Evolutionary conservation across 2,113 vertebrate species (phyloP), one percentile per base, ranked within the genome.

Genomic region (Phainopepla nitens): DNA sequence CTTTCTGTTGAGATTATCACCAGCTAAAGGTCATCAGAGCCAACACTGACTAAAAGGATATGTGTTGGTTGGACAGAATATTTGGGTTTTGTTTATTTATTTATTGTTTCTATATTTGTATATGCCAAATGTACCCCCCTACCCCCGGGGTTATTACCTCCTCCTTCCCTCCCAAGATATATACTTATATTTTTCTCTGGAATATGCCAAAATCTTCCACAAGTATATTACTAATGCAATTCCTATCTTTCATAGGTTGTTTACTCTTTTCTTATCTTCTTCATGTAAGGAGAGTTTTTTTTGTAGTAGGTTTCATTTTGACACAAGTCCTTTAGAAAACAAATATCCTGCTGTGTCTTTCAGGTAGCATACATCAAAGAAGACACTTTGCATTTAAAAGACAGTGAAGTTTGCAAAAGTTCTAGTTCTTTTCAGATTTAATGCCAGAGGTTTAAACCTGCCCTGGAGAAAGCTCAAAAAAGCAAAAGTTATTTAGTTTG

Each of bases 341-440:
- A 93, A 47, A 75, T 87, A 65, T 58, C n/a, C 44, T 56, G 58
- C 79, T 85, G 53, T 49, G 65, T 82, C 66, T 95, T 61, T 90
- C 54, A 69, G 61, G 20, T 25, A 80, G 21, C 15, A 61, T 15
- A 49, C 41, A 69, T 80, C 82, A 92, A 87, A 94, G 82, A 76
- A 5, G 45, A 49, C 8, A 13, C 25, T 93, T 96, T 82, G 62
- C n/a, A 80, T 65, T 90, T 94, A 79, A 84, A 95, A 93, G 57
- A 60, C 4, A 85, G 14, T 53, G 31, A 92, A 66, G 58, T 65
- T 90, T 80, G 36, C 23, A 79, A 19, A 54, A 88, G 21, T 90
- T 64, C 28, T 31, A 21, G 64, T 84, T 81, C 3, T 79, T 82
- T 82, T 57, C 44, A 41, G 45, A n/a, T 58, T 93, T 93, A 68